Evolutionary conservation across 1,140 invertebrate genomes (phyloP).

Genomic region (Nasonia vitripennis): DNA sequence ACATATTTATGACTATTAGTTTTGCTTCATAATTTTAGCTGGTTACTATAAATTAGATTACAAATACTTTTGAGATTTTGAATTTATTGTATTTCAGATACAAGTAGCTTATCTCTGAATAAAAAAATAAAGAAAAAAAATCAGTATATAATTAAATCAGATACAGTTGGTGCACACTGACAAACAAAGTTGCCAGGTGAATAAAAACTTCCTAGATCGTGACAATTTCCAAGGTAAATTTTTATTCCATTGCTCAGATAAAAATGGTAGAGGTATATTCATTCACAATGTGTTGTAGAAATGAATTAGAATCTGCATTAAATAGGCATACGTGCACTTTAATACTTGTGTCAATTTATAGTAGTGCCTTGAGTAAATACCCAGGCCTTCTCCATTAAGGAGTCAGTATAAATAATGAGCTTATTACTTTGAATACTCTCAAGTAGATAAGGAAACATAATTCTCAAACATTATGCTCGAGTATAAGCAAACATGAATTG

Average conservation of each 20-base stretch:
- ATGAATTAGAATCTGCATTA: neutral
- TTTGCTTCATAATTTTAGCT: neutral
- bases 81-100: conserved; percentile 21
- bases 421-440: neutral
- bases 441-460: no score
- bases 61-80: conserved; percentile 20
- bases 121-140: conserved; percentile 42
- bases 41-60: neutral
- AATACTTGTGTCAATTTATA: neutral
- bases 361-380: neutral
- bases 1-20: neutral
- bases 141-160: conserved; percentile 51
- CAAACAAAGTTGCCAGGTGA: neutral
- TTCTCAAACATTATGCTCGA: no score
- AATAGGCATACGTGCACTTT: neutral
- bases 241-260: neutral
- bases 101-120: neutral
- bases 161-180: conserved; percentile 11
- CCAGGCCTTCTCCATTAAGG: neutral
- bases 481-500: no score
- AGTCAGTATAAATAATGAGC: neutral
- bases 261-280: neutral
- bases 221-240: neutral
- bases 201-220: conserved; percentile 10
- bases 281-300: neutral